Evolutionary conservation across 2,888 invertebrate species (phyloP).

Genomic region (Sesamia inferens): DNA sequence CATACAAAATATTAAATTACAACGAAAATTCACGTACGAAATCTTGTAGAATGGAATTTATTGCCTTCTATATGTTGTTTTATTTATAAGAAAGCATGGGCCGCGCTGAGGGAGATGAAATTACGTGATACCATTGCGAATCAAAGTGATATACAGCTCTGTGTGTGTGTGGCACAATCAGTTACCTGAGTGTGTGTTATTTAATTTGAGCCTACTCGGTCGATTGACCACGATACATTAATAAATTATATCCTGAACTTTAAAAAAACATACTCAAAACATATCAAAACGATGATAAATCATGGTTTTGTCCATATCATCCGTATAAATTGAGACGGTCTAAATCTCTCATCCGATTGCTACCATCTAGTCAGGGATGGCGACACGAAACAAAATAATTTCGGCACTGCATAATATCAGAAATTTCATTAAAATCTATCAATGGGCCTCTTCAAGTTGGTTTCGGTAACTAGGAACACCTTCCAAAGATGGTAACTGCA

Average conservation of each 20-base stretch:
- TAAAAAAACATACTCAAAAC: background rate
- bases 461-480: too few species aligned
- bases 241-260: background rate
- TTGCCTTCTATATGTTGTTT: conserved; percentile 88
- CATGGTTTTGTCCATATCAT: background rate
- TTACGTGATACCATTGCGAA: conserved; percentile 90
- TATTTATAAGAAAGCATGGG: conserved; percentile 89
- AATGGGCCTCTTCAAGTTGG: too few species aligned
- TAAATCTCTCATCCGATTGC: too few species aligned
- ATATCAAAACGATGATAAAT: background rate
- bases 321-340: too few species aligned
- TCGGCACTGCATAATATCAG: too few species aligned
- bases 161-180: conserved; percentile 69
- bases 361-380: too few species aligned
- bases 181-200: conserved; percentile 61
- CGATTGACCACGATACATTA: conserved; percentile 24
- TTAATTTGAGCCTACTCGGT: conserved; percentile 43
- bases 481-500: too few species aligned
- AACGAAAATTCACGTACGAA: conserved; percentile 82
- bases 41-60: conserved; percentile 86
- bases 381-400: too few species aligned
- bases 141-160: conserved; percentile 86
- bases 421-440: too few species aligned
- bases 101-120: conserved; percentile 86
- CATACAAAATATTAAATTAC: conserved; percentile 87